A percentile compares a stretch with the other conserved stretches of the same genome.
Conservation (phyloP, 1,140 invertebrate species). For the Papilio xuthus region DNA sequence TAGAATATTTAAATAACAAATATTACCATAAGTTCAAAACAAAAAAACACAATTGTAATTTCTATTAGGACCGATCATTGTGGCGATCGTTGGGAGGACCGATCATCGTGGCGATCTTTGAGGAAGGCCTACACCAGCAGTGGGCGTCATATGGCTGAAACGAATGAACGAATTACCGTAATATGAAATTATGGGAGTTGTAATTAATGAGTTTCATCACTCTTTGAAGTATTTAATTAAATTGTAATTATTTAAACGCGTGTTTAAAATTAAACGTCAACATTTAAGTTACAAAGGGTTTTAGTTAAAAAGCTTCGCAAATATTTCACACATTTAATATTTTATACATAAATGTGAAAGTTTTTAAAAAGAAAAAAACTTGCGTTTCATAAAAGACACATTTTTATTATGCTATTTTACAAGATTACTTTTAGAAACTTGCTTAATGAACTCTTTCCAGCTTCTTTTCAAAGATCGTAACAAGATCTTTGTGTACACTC, state of each 20-base stretch:
- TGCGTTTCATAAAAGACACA: background rate
- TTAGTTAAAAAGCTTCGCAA: too few relatives aligned
- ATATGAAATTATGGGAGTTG: background rate
- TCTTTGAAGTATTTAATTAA: background rate
- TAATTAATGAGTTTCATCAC: background rate
- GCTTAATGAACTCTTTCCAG: background rate
- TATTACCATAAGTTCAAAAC: background rate
- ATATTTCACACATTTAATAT: too few relatives aligned
- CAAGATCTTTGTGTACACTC: background rate
- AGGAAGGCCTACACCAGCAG: too few relatives aligned
- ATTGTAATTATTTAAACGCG: background rate
- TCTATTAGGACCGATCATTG: too few relatives aligned
- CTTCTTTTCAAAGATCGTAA: background rate
- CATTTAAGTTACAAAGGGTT: background rate
- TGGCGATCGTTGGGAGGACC: too few relatives aligned
- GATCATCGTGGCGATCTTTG: too few relatives aligned
- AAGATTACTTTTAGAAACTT: background rate
- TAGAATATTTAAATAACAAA: background rate
- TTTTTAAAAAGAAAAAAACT: background rate
- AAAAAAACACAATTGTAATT: background rate
- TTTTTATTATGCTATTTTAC: background rate
- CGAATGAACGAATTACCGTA: too few relatives aligned
- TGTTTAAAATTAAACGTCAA: background rate
- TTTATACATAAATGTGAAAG: background rate
- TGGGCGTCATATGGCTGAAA: too few relatives aligned